phyloP scores from a whole-genome alignment of 1,140 invertebrate genomes.

The Drosophila auraria region DNA sequence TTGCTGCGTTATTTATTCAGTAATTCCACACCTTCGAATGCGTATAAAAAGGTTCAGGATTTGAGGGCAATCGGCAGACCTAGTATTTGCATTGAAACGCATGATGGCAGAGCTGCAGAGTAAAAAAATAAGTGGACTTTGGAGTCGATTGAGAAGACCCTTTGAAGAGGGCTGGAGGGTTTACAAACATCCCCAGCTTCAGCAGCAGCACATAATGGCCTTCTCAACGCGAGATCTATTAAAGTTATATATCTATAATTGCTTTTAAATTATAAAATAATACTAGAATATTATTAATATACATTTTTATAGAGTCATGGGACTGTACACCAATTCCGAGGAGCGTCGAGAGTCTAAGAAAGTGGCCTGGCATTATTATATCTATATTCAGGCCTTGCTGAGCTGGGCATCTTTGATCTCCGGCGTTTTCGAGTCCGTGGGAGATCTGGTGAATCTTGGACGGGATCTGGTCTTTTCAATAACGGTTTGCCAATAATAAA shows the following conservation, averaged over 20 bases:
- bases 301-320: conserved; percentile 16
- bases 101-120: conserved; percentile 3
- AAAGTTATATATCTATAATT: neutral
- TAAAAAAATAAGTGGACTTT: neutral
- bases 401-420: neutral
- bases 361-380: conserved; percentile 27
- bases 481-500: conserved; percentile 13
- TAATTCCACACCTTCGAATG: conserved; percentile 26
- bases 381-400: neutral
- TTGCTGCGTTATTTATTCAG: conserved; percentile 38
- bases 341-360: neutral
- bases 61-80: conserved; percentile 6
- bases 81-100: conserved; percentile 8
- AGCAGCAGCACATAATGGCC: conserved; percentile 1
- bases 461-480: conserved; percentile 39
- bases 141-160: neutral
- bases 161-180: conserved; percentile 8
- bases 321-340: conserved; percentile 38
- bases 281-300: neutral
- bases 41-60: conserved; percentile 24
- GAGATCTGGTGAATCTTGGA: conserved; percentile 42
- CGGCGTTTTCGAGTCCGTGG: conserved; percentile 6
- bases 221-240: neutral
- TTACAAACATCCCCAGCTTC: conserved; percentile 1
- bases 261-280: neutral